Evolutionary conservation across 2,797 vertebrate species (phyloP).

Genomic region (Rhinophrynus dorsalis): DNA sequence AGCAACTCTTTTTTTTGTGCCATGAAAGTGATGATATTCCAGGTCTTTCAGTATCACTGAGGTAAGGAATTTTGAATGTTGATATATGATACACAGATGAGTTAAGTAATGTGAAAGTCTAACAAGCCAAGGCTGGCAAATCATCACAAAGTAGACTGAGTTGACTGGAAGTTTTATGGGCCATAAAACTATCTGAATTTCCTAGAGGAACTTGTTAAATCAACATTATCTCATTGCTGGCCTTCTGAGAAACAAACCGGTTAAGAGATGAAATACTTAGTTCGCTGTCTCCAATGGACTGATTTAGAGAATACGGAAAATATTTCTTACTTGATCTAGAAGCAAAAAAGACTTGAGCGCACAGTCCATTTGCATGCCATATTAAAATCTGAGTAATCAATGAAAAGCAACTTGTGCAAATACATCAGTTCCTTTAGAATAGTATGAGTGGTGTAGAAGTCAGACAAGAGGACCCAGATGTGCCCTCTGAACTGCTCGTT

Average conservation of each 20-base stretch:
- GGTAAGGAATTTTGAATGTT: slow-evolving; percentile 13
- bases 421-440: too few species aligned
- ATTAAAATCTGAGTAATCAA: too few species aligned
- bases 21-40: too few species aligned
- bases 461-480: too few species aligned
- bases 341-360: too few species aligned
- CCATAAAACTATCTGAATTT: slow-evolving; percentile 33
- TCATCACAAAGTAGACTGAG: slow-evolving; percentile 19
- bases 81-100: slow-evolving; percentile 36
- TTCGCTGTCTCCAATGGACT: neutral
- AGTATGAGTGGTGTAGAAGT: too few species aligned
- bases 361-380: too few species aligned
- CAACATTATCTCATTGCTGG: slow-evolving; percentile 4
- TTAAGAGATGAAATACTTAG: slow-evolving; percentile 1
- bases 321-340: too few species aligned
- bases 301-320: neutral
- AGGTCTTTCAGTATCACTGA: too few species aligned
- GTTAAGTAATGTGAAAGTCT: slow-evolving; percentile 25
- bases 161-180: slow-evolving; percentile 35
- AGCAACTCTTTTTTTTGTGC: too few species aligned
- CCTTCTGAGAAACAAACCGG: slow-evolving; percentile 23
- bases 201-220: slow-evolving; percentile 33
- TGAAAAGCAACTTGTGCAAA: too few species aligned
- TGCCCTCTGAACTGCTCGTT: too few species aligned
- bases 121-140: slow-evolving; percentile 23